Conservation (phyloP, 2,113 vertebrate genomes). For the Piprites chloris region DNA sequence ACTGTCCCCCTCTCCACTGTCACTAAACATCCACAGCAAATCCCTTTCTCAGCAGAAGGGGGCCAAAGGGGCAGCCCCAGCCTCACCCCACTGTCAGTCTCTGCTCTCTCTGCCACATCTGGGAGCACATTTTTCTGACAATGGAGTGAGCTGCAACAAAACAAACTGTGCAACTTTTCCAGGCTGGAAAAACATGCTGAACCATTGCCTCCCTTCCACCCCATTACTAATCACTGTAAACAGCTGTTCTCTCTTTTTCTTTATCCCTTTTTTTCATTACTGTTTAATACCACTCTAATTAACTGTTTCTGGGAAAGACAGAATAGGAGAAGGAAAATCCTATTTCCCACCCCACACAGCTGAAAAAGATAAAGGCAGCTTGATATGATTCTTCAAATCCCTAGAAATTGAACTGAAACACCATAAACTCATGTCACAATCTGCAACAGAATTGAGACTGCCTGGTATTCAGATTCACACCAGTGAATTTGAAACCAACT, state of each 20-base stretch:
- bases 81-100: background rate
- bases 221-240: slow-evolving; percentile 5
- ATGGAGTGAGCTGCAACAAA: background rate
- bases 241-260: background rate
- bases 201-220: background rate
- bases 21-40: background rate
- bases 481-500: background rate
- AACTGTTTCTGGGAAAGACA: background rate
- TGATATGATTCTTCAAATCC: background rate
- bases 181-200: background rate
- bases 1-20: background rate
- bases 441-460: background rate
- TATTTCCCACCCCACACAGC: background rate
- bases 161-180: background rate
- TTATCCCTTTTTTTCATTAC: background rate
- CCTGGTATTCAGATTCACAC: background rate
- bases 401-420: background rate
- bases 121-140: background rate
- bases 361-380: background rate
- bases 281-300: background rate
- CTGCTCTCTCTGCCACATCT: background rate
- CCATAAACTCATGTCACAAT: background rate
- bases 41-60: background rate
- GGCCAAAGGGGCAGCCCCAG: background rate
- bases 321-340: background rate